Percentiles rank a stretch among this genome's conserved stretches.
These are phyloP conservation scores for Tiliacea aurago DNA, from an alignment of 2,888 invertebrate species.

Conservation along the genomic window DNA sequence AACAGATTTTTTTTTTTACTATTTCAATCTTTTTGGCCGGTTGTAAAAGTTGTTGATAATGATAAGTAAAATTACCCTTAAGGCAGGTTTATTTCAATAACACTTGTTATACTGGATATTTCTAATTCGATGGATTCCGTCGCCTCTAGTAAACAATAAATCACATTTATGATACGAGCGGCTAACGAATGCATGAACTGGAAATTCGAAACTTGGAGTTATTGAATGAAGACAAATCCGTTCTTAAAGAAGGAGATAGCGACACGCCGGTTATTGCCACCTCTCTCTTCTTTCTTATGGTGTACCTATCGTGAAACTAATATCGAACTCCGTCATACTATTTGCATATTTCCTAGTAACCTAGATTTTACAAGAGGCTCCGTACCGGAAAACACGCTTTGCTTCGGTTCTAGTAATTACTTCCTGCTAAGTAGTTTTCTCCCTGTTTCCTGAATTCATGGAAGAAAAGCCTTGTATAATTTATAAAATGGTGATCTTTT, in stretches of 20 bases:
- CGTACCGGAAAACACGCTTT: neutral
- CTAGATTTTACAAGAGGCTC: conserved; percentile 8
- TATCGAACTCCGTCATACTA: neutral
- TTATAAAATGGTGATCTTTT: neutral
- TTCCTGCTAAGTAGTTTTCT: conserved; percentile 18
- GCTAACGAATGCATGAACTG: neutral
- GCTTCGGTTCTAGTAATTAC: neutral
- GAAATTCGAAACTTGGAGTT: neutral
- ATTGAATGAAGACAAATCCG: conserved; percentile 2
- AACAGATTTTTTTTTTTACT: neutral
- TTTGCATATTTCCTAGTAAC: conserved; percentile 17
- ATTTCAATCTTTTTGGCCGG: neutral
- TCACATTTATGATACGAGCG: no score
- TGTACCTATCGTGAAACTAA: neutral
- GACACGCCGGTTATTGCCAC: neutral
- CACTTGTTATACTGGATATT: neutral
- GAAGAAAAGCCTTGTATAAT: neutral
- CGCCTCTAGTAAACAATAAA: neutral
- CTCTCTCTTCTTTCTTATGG: neutral
- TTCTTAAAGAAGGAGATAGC: conserved; percentile 1
- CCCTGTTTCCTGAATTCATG: neutral
- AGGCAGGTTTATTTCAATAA: no score
- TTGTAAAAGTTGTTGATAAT: neutral
- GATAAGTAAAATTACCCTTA: neutral
- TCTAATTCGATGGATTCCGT: neutral